Percentiles rank a stretch among this genome's conserved stretches.
Evolutionary conservation across 2,113 vertebrate genomes (phyloP).

Genomic region (Dipodomys ordii): DNA sequence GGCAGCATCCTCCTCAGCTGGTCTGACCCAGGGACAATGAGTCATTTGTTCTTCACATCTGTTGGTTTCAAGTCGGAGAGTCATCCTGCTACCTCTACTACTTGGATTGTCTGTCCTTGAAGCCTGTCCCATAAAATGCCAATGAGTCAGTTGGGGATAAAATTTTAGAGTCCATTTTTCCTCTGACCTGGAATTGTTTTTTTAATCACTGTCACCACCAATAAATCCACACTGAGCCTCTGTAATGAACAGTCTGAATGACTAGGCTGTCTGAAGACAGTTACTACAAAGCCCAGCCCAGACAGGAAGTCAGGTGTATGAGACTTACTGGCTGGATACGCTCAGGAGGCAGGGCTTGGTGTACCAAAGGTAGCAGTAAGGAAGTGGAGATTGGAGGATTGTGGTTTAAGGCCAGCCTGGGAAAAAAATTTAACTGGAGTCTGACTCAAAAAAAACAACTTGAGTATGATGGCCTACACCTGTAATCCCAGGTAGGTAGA

Average conservation of each 20-base stretch:
- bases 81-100: neutral
- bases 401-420: too few relatives aligned
- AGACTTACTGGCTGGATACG: neutral
- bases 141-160: neutral
- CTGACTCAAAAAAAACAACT: too few relatives aligned
- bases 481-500: too few relatives aligned
- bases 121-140: neutral
- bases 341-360: neutral
- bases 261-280: neutral
- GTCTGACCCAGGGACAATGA: neutral
- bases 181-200: neutral
- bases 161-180: neutral
- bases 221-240: neutral
- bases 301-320: neutral
- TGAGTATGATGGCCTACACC: too few relatives aligned
- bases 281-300: too few relatives aligned
- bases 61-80: neutral
- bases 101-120: neutral
- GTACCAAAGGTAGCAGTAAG: neutral
- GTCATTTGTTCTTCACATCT: neutral
- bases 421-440: too few relatives aligned
- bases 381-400: too few relatives aligned
- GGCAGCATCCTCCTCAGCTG: neutral
- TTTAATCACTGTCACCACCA: neutral
- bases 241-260: neutral